These are phyloP conservation scores for Geopemphigus sp. DNA, from an alignment of 1,140 invertebrate genomes.

Conservation along the genomic window DNA sequence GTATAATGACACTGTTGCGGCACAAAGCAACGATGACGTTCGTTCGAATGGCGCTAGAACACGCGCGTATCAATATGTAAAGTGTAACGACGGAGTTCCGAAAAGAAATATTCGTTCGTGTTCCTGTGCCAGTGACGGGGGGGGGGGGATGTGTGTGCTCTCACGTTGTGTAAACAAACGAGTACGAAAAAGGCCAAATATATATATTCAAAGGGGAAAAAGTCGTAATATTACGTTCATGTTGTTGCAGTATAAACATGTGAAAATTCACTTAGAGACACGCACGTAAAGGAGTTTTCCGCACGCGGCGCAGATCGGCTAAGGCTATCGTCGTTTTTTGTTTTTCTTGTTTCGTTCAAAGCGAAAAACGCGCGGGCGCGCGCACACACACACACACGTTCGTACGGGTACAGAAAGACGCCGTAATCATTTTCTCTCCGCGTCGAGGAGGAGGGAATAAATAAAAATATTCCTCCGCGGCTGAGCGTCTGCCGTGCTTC, in stretches of 20 bases:
- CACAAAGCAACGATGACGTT: not conserved
- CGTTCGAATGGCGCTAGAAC: not conserved
- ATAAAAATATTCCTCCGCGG: too few relatives aligned
- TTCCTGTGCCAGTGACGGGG: too few relatives aligned
- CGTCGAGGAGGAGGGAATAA: not conserved
- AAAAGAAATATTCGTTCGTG: not conserved
- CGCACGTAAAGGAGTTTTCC: not conserved
- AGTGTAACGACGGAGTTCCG: not conserved
- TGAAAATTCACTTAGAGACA: constrained; percentile 6
- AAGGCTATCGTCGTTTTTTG: not conserved
- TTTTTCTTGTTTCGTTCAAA: too few relatives aligned
- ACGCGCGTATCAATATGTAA: not conserved
- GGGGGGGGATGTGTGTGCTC: too few relatives aligned
- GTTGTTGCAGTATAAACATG: constrained; percentile 22
- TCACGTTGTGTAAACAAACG: not conserved
- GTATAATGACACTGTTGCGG: too few relatives aligned
- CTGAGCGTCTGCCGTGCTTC: not conserved
- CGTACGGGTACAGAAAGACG: too few relatives aligned
- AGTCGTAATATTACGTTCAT: not conserved
- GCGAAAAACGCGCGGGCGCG: too few relatives aligned
- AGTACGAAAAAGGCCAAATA: too few relatives aligned
- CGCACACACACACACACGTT: not conserved
- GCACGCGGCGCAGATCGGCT: not conserved
- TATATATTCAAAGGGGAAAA: not conserved
- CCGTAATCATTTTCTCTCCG: not conserved